Conservation (phyloP, 2,113 vertebrate genomes). For the Prunella fulvescens region DNA sequence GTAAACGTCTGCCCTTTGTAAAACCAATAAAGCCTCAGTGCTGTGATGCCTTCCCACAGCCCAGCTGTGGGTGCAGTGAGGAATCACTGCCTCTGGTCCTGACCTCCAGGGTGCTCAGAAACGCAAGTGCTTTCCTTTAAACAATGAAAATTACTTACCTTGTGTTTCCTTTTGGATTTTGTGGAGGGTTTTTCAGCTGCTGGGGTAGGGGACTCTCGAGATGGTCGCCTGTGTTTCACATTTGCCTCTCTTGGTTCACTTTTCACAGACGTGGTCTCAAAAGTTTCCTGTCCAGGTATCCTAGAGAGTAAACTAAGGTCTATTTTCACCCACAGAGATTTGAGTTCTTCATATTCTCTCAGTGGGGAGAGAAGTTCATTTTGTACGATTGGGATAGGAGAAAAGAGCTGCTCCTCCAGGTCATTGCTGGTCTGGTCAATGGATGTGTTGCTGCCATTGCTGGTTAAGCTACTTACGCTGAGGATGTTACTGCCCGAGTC, state of each 20-base stretch:
- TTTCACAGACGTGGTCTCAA: slow-evolving; percentile 65
- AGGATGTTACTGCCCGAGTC: slow-evolving; percentile 74
- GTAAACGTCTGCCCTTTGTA: background rate
- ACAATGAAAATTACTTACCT: slow-evolving; percentile 68
- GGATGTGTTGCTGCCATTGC: slow-evolving; percentile 73
- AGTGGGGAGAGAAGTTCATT: slow-evolving; percentile 84
- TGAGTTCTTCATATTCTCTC: slow-evolving; percentile 82
- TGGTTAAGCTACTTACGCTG: slow-evolving; percentile 78
- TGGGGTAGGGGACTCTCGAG: slow-evolving; percentile 74
- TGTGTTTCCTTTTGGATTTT: slow-evolving; percentile 94
- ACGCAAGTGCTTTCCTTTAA: background rate
- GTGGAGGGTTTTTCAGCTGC: slow-evolving; percentile 78
- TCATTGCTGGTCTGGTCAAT: slow-evolving; percentile 80
- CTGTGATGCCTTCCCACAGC: background rate
- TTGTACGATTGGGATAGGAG: slow-evolving; percentile 76
- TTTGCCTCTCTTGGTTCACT: slow-evolving; percentile 74
- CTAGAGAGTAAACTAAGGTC: slow-evolving; percentile 85
- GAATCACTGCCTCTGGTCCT: background rate
- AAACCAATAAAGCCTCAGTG: background rate
- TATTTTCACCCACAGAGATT: slow-evolving; percentile 94
- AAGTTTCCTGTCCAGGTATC: slow-evolving; percentile 79
- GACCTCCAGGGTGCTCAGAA: background rate
- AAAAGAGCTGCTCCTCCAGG: slow-evolving; percentile 80
- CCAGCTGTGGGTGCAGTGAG: background rate
- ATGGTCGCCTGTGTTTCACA: slow-evolving; percentile 81